Conservation (phyloP, 2,113 vertebrate genomes). For the Monopterus albus region DNA sequence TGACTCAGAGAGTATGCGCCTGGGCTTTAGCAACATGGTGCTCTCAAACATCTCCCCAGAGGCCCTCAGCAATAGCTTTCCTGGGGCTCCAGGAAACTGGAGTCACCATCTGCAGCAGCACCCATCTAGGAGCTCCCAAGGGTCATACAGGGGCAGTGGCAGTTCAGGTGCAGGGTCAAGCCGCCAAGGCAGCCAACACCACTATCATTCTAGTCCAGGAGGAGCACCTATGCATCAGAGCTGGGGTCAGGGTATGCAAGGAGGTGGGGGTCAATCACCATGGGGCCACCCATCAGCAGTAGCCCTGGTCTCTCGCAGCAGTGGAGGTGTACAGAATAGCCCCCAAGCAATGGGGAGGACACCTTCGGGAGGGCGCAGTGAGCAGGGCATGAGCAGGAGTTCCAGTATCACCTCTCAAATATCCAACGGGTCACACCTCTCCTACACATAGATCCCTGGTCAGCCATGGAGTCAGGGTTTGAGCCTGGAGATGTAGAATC, state of each 20-base stretch:
- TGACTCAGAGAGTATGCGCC: slow-evolving; percentile 98
- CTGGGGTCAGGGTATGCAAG: slow-evolving; percentile 92
- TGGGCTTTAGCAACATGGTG: slow-evolving; percentile 99
- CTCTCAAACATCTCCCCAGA: slow-evolving; percentile 97
- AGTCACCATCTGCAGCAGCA: slow-evolving; percentile 82
- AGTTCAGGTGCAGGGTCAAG: slow-evolving; percentile 62
- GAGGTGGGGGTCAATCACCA: slow-evolving; percentile 86
- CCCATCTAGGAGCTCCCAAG: slow-evolving; percentile 87
- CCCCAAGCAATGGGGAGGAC: slow-evolving; percentile 97
- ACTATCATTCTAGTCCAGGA: slow-evolving; percentile 90
- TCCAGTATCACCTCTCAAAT: slow-evolving; percentile 99
- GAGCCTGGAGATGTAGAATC: slow-evolving; percentile 40
- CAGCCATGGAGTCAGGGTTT: slow-evolving; percentile 35
- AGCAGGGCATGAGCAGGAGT: slow-evolving; percentile 98
- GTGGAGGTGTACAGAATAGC: slow-evolving; percentile 94
- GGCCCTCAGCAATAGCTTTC: slow-evolving; percentile 95
- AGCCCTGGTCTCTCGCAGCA: slow-evolving; percentile 88
- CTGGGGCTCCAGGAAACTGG: slow-evolving; percentile 91
- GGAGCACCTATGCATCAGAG: slow-evolving; percentile 89
- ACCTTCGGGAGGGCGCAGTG: slow-evolving; percentile 93
- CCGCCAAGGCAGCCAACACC: slow-evolving; percentile 87
- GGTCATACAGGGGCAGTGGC: slow-evolving; percentile 86
- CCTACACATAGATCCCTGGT: slow-evolving; percentile 91
- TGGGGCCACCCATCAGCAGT: slow-evolving; percentile 90
- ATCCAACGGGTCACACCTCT: slow-evolving; percentile 99